These are phyloP conservation scores for Tympanoctomys barrerae DNA, from an alignment of 2,797 vertebrate genomes.

Conservation along the genomic window DNA sequence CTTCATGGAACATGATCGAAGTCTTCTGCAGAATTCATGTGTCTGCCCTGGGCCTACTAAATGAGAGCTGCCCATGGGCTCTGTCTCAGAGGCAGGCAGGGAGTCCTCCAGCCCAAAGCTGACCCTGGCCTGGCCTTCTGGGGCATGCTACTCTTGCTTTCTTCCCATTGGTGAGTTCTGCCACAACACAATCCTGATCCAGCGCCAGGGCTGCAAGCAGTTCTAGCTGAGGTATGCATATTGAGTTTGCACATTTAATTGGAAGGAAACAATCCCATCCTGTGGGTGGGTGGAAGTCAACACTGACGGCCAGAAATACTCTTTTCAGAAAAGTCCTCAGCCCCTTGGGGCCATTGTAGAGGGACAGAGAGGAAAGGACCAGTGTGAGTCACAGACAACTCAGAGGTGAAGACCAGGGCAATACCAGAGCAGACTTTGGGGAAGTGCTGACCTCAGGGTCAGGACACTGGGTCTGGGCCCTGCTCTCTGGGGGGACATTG, in stretches of 20 bases:
- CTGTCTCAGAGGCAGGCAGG: slow-evolving; percentile 2
- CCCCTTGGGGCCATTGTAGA: neutral
- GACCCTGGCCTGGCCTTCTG: neutral
- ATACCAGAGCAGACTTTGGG: neutral
- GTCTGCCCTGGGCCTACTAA: neutral
- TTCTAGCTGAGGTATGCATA: neutral
- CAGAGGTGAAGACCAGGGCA: neutral
- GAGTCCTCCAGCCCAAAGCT: neutral
- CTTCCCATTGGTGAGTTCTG: neutral
- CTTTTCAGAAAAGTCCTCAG: slow-evolving; percentile 27
- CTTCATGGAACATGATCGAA: neutral
- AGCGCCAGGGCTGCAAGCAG: neutral
- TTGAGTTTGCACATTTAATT: neutral
- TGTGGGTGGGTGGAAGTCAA: neutral
- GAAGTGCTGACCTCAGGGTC: neutral
- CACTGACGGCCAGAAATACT: neutral
- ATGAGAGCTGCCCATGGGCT: neutral
- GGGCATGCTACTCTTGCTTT: neutral
- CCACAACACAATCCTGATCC: neutral
- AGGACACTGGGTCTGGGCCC: neutral
- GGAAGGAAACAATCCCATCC: neutral
- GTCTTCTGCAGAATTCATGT: neutral
- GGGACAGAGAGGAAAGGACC: slow-evolving; percentile 17
- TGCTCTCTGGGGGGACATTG: neutral
- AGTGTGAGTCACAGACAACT: slow-evolving; percentile 15